Evolutionary conservation across 1,140 invertebrate genomes (phyloP), one percentile per base, ranked within the genome.

Genomic region (Tachypleus tridentatus): DNA sequence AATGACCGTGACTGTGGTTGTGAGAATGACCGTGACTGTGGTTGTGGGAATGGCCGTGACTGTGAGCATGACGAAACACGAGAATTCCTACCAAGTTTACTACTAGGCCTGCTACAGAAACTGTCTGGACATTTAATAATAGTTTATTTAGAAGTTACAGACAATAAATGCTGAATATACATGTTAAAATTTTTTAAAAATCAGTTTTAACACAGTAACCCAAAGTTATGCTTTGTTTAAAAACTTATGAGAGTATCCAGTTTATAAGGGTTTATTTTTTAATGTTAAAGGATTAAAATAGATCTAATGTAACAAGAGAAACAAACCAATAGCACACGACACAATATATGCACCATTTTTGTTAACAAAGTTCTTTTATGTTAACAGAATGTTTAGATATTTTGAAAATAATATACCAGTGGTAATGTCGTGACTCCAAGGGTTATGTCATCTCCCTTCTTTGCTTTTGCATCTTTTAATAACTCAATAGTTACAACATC

Each of bases 61-160:
- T 63, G 61, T 70, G 69, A 51, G 63, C 74, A 64, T 79, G 76
- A 69, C 76, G 73, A 70, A 84, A 84, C 10, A 80, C 81, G 69
- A 80, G 76, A 66, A 84, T 83, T 61, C 83, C 83, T 67, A 83
- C 73, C 8, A 85, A 69, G 72, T 84, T 84, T 5, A 84, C 81
- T 51, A 79, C 67, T 5, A 84, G 73, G 47, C 83, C 83, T 65
- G 76, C 66, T 10, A 85, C 76, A 6, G 83, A 83, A 3, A 84
- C 82, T 59, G 78, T 72, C 78, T 81, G 71, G 50, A 78, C 73
- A 65, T 49, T n/a, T n/a, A n/a, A n/a, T n/a, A n/a, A n/a, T 51
- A 49, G 51, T 9, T 60, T 10, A 63, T 62, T 49, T 47, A 54
- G 6, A n/a, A 64, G n/a, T 51, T 62, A 60, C 11, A 56, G 11